Base-by-base conservation (phyloP, 1,140 invertebrate genomes). In the Aphelinus certus region DNA sequence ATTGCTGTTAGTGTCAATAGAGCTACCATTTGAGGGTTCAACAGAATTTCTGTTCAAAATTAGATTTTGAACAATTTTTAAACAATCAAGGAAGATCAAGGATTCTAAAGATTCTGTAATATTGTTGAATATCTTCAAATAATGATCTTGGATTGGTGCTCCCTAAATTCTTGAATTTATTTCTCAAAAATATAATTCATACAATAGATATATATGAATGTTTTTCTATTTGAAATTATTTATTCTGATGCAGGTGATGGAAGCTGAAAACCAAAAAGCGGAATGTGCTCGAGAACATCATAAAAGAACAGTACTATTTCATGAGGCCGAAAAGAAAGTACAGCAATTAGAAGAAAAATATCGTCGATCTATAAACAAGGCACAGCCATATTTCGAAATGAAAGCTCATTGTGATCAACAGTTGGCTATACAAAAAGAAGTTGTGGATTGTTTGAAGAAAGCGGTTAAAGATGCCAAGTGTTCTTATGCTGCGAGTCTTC, bases 321-420 rank as follows among this genome's bases (percentile, higher is more conserved):
- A 94, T 69, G 88, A 92, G 58, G 93, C 94, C 57, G 93, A 96
- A 84, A 92, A 92, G 84, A 94, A 92, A 84, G 91, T 93, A 67
- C 90, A 94, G 73, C 89, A 92, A 73, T 83, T 95, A 46, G 94
- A 96, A 83, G 94, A 94, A 79, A 93, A 93, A 77, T 90, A 95
- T 58, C 92, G 92, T 78, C 90, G 92, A 66, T 92, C 92, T 78
- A 95, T 97, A 48, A 88, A 91, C n/a, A 96, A 94, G 87, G 94
- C 92, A 78, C 94, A 95, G 68, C 95, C 95, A 1, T 97, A 97
- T 84, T 97, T 97, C 84, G 96, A 97, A 83, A 92, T 96, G 86
- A 97, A 96, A 84, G 92, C 93, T 57, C 92, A 95, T 3, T 95
- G 95, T 76, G 95, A 97, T 84, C 92, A 96, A 77, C 93, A 95